Base-by-base conservation (phyloP, 2,888 invertebrate genomes). In the Hydriomena furcata region DNA sequence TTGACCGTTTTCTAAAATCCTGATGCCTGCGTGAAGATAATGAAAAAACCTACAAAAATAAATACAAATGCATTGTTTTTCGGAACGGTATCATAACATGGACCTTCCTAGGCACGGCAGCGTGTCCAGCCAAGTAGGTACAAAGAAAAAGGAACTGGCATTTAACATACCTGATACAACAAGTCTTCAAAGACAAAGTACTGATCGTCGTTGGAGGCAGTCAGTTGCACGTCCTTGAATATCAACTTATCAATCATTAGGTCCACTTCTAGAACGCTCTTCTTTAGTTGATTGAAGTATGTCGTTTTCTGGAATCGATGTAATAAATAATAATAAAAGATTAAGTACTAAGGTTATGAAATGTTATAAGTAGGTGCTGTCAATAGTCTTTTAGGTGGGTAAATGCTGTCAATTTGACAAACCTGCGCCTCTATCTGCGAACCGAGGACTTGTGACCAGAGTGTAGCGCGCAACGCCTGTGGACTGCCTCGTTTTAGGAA, bases 161-260 rank as follows among this genome's bases (percentile, higher is more conserved):
- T n/a, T n/a, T n/a, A n/a, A n/a, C n/a, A n/a, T 74, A 96, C 95
- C 92, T 98, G 98, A 79, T 98, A 98, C 0, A 99, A 85, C 44
- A 98, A 94, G 83, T 99, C 99, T 90, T 99, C 98, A 79, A 98
- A 99, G 0, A 99, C 98, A 79, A 99, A 99, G 79, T 98, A 98
- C 78, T 98, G 98, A 80, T 99, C 98, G 76, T 99, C 98, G 79
- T 99, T 99, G 6, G 98, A 97, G 0, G 98, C 98, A 0, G 98
- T 99, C 52, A 98, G 82, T 80, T 98, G 98, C 5, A 99, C 96
- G 76, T 99, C 99, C 91, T 98, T 99, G 66, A 98, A 97, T 65
- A 98, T 95, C 5, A 99, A 90, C 79, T 97, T 97, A 79, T 99
- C 98, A 23, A 98, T 95, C 91, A 99, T 95, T 45, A 98, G 92